These are phyloP conservation scores for Sebastolobus alascanus DNA, from an alignment of 2,797 vertebrate species.

Conservation along the genomic window DNA sequence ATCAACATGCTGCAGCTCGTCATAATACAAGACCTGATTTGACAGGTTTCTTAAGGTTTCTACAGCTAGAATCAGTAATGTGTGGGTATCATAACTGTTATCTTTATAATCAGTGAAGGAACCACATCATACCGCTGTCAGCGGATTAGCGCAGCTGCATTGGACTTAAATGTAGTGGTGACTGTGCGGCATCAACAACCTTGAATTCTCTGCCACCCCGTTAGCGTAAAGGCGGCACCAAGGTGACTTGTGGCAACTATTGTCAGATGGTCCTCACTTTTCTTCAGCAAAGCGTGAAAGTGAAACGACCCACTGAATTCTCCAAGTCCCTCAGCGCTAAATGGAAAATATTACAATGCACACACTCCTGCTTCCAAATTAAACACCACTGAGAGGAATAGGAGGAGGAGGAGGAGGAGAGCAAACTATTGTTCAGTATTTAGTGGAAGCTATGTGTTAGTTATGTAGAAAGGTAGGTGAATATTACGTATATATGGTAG, in stretches of 20 bases:
- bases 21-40: no score
- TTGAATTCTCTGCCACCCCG: slow-evolving; percentile 65
- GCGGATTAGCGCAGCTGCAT: slow-evolving; percentile 26
- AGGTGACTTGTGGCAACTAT: slow-evolving; percentile 72
- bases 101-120: slow-evolving; percentile 30
- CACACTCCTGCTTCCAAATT: slow-evolving; percentile 49
- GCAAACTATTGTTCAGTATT: slow-evolving; percentile 22
- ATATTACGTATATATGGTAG: not conserved
- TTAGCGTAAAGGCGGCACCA: slow-evolving; percentile 63
- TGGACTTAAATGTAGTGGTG: slow-evolving; percentile 41
- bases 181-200: slow-evolving; percentile 60
- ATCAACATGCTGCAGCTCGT: no score
- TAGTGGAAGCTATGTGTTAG: not conserved
- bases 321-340: slow-evolving; percentile 61
- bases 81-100: slow-evolving; percentile 11
- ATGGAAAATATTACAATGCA: slow-evolving; percentile 65
- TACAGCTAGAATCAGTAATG: not conserved
- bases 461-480: not conserved
- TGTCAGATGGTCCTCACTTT: slow-evolving; percentile 71
- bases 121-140: slow-evolving; percentile 26
- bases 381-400: slow-evolving; percentile 39
- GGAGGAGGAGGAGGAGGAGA: slow-evolving; percentile 12
- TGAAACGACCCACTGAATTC: slow-evolving; percentile 69
- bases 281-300: slow-evolving; percentile 75
- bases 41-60: no score